A percentile compares a stretch with the other conserved stretches of the same genome.
phyloP scores from a whole-genome alignment of 2,797 vertebrate species.

The Microctenopoma steveboyesi region DNA sequence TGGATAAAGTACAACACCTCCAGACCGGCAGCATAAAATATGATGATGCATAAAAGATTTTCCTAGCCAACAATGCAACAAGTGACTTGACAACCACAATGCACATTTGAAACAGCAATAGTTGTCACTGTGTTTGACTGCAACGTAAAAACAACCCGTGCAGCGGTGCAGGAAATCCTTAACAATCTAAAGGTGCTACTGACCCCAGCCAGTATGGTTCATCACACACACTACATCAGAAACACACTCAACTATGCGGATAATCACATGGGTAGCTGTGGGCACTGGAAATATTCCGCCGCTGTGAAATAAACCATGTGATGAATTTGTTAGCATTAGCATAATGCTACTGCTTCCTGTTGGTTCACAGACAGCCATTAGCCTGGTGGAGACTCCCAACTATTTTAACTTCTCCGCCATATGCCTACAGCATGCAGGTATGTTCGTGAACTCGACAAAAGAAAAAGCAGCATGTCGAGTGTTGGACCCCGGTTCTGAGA shows the following conservation, averaged over 20 bases:
- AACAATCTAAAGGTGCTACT: conserved; percentile 38
- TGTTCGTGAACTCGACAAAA: conserved; percentile 12
- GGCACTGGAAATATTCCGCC: conserved; percentile 23
- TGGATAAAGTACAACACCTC: background rate
- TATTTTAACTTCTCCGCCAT: background rate
- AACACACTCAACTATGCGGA: conserved; percentile 20
- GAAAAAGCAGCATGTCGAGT: background rate
- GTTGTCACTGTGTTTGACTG: conserved; percentile 6
- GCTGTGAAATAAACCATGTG: background rate
- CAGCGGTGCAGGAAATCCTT: conserved; percentile 31
- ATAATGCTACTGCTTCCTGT: background rate
- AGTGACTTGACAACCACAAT: conserved; percentile 6
- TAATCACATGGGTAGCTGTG: conserved; percentile 20
- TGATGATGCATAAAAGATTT: background rate
- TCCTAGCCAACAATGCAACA: conserved; percentile 2
- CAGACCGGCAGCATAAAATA: background rate
- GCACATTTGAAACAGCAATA: conserved; percentile 4
- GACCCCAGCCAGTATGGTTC: conserved; percentile 29
- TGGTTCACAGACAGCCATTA: background rate
- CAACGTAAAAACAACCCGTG: conserved; percentile 36
- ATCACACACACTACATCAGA: conserved; percentile 24
- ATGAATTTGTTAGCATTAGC: conserved; percentile 3
- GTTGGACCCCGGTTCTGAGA: conserved; percentile 9
- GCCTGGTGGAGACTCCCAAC: background rate
- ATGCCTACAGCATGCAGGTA: background rate